These are phyloP conservation scores for Falco peregrinus DNA, from an alignment of 2,797 vertebrate species.

Conservation along the genomic window DNA sequence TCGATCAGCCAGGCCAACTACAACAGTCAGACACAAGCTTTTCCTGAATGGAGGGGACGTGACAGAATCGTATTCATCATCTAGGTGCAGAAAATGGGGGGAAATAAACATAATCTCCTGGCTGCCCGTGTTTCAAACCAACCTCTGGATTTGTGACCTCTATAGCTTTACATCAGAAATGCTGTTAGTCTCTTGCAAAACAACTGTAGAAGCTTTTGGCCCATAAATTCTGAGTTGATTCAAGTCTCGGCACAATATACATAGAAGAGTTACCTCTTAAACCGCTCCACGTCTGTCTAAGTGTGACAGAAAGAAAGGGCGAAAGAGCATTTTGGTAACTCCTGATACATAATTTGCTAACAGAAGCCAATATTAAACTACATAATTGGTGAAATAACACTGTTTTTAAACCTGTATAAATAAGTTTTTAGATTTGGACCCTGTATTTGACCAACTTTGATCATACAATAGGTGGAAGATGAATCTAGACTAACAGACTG, in stretches of 20 bases:
- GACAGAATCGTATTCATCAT: neutral
- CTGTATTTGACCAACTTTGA: neutral
- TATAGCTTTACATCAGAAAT: neutral
- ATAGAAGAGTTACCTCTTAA: neutral
- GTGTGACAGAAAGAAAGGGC: neutral
- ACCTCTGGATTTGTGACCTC: neutral
- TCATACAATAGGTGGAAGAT: neutral
- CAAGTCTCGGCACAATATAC: neutral
- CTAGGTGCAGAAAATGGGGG: neutral
- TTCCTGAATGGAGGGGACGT: neutral
- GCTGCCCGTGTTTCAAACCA: neutral
- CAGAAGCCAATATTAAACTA: neutral
- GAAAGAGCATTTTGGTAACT: neutral
- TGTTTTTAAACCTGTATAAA: neutral
- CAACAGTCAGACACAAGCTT: neutral
- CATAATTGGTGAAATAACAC: neutral
- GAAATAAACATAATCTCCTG: neutral
- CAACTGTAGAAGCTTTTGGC: neutral
- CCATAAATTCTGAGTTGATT: neutral
- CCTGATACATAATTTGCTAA: neutral
- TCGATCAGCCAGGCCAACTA: neutral
- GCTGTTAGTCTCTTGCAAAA: neutral
- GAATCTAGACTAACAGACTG: neutral
- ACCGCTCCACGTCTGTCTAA: neutral
- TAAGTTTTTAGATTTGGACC: neutral